Evolutionary conservation across 2,797 vertebrate genomes (phyloP), one percentile per base, ranked within the genome.

Genomic region (Gambusia yucatana): DNA sequence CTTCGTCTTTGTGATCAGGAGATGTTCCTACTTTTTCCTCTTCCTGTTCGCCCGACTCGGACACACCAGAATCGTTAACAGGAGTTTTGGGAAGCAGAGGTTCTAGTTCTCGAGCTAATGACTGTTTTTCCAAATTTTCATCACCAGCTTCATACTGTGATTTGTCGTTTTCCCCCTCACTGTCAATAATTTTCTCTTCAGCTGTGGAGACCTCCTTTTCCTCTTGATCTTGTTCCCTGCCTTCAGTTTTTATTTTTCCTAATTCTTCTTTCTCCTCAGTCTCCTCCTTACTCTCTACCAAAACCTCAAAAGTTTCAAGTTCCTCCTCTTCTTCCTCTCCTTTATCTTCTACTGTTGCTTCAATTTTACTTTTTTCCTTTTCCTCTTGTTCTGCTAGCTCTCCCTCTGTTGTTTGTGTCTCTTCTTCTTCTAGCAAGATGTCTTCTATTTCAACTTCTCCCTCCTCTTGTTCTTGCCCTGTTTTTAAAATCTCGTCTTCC

Each of bases 61-160:
- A 44, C 3, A 30, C 16, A 33, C 20, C 1, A 25, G 52, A 84
- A 75, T 48, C 44, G 55, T 89, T 77, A 44, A 41, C 1, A 1
- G 28, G 50, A 20, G 63, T 85, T 72, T 88, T 82, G 59, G 74
- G 61, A 10, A 65, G 77, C 14, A 82, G 46, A 44, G 73, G 80
- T 73, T 89, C 43, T 33, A 87, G 65, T 39, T 82, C 72, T 71
- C 77, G 63, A 59, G 79, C 43, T 17, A 72, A 61, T 52, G 72
- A 20, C 63, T 87, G 67, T 57, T 83, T 17, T 43, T 82, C 75
- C 36, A 84, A 46, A 17, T 79, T 69, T 16, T 86, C 76, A 36
- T 84, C 75, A 39, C 79, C 72, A 25, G 55, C 0, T 75, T 30
- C 0, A 57, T 36, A n/a, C 76, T 69, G 76, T 73, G 74, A 6